Evolutionary conservation across 2,888 invertebrate species (phyloP), one percentile per base, ranked within the genome.

Genomic region (Polymixis flavicincta): DNA sequence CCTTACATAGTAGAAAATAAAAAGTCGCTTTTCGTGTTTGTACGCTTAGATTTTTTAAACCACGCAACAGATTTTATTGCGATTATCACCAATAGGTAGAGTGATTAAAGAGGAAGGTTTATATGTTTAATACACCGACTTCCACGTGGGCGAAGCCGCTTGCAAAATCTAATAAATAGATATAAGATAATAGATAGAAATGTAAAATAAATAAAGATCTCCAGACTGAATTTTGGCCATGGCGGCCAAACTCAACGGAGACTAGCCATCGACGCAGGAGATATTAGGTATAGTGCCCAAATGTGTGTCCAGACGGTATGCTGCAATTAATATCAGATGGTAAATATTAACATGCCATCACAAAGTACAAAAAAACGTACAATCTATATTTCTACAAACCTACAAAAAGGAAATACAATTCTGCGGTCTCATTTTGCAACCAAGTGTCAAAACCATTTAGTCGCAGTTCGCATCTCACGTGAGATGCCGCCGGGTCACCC

Each of bases 401-500:
- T 32, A 13, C 28, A n/a, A 28, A 14, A n/a, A 14, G 0, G 19
- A 45, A 19, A 48, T 14, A 6, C 19, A 14, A 9, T 14, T 25
- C 71, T 45, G 32, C 4, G 7, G 17, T 57, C 8, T 22, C 5
- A n/a, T 52, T 50, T 70, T 68, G 19, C 19, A 17, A 28, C 4
- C 54, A 90, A 92, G 81, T 87, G 89, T 86, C 92, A 92, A 93
- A 64, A 87, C n/a, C 14, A 19, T 25, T 74, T 42, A 14, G 67
- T 74, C 86, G 60, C 28, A 73, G 67, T 78, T 60, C 78, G 61
- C 88, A 87, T 90, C 91, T 92, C 89, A 88, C 91, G 87, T 89
- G 91, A 92, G 92, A 92, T 92, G 91, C 85, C 67, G 66, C 66
- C 89, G 90, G 93, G 95, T 95, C 94, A 95, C 92, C 93, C 92